Evolutionary conservation across 2,113 vertebrate species (phyloP), one percentile per base, ranked within the genome.

Genomic region (Galeopterus variegatus): DNA sequence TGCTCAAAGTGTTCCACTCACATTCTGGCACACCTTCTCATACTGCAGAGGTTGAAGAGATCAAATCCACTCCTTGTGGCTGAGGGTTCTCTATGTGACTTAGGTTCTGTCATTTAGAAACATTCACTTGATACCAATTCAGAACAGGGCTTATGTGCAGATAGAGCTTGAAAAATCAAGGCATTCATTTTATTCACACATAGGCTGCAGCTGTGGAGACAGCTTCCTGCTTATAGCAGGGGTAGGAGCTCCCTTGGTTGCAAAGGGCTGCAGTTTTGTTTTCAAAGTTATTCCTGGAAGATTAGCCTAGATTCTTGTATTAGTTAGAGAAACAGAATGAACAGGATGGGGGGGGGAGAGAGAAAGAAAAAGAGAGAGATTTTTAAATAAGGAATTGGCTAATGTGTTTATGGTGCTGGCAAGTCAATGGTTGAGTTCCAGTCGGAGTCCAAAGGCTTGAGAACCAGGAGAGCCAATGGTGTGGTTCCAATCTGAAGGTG

Each of bases 201-300:
- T 15, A 18, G 24, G 50, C n/a, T 7, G 1, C 14, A 48, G 1
- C 10, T 17, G 14, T 13, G 6, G 52, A 31, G 12, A 6, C 17
- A 48, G n/a, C 45, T 94, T 83, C 33, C 79, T 41, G 23, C 21
- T 48, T 13, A 28, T 14, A 13, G 48, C 54, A 79, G 28, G 19
- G 5, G 36, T 1, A 10, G 13, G 31, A 33, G 9, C 17, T 75
- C 21, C 23, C 15, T 45, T 26, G 45, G 23, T 23, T 56, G 17
- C 13, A 8, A 7, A 23, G 18, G 6, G 23, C 24, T 56, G 24
- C 0, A 26, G n/a, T 83, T 82, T 21, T 48, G 24, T 65, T 69
- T 77, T 64, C 83, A 77, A 26, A 65, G 11, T 80, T 31, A 23
- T 17, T 48, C 70, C 31, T 18, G 17, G 41, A 85, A 50, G 41